Conservation (phyloP, 2,797 vertebrate species). For the Morus bassanus region DNA sequence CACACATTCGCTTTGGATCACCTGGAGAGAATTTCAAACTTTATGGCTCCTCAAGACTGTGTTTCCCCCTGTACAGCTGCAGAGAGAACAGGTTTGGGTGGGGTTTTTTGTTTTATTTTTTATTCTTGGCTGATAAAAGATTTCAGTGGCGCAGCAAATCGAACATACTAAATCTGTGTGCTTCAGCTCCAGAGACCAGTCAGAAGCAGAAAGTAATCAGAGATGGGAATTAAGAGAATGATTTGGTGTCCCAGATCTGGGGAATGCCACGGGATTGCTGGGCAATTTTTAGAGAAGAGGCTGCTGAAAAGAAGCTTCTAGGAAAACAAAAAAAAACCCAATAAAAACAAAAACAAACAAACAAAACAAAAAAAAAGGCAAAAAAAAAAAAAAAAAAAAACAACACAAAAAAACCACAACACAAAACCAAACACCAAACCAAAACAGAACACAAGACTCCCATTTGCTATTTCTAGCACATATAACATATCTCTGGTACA, state of each 20-base stretch:
- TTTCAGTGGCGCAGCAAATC: neutral
- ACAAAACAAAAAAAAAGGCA: neutral
- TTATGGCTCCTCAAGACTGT: neutral
- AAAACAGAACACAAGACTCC: neutral
- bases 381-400: neutral
- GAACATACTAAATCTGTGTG: neutral
- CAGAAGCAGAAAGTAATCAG: constrained; percentile 42
- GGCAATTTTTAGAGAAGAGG: constrained; percentile 1
- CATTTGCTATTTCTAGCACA: neutral
- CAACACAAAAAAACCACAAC: neutral
- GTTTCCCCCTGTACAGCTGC: neutral
- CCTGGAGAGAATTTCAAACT: neutral
- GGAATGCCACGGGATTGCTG: neutral
- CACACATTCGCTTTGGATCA: neutral
- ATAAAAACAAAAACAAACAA: neutral
- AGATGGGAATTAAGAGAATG: constrained; percentile 45
- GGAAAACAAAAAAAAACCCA: neutral
- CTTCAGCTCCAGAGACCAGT: neutral
- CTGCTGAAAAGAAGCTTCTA: constrained; percentile 30
- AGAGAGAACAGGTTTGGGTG: neutral
- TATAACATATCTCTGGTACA: neutral
- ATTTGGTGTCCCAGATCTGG: constrained; percentile 22
- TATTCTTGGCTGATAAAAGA: neutral
- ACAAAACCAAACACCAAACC: neutral
- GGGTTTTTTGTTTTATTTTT: neutral